A percentile compares a stretch with the other conserved stretches of the same genome.
Conservation (phyloP, 2,113 vertebrate species). For the Urocolius indicus region DNA sequence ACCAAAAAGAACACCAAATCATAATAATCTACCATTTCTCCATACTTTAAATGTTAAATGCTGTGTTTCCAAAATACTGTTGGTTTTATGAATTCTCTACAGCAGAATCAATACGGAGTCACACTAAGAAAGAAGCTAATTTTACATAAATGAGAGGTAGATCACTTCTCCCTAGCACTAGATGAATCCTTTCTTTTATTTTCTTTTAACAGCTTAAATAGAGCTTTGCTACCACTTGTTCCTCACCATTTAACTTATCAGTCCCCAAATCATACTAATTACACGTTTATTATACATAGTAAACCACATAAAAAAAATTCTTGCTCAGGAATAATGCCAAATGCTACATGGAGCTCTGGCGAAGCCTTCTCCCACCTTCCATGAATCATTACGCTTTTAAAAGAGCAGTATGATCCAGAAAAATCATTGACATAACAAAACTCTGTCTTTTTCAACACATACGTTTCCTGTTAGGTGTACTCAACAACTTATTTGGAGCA, state of each 20-base stretch:
- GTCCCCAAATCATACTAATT: conserved; percentile 63
- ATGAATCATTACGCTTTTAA: conserved; percentile 27
- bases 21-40: not conserved
- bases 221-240: conserved; percentile 46
- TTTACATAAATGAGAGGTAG: not conserved
- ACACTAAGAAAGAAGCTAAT: not conserved
- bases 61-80: not conserved
- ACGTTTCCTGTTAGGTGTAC: conserved; percentile 10
- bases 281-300: conserved; percentile 42
- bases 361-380: not conserved
- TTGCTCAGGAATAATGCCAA: conserved; percentile 58
- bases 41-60: not conserved
- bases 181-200: not conserved
- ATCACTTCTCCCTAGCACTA: not conserved
- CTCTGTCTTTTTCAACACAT: conserved; percentile 19
- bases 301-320: conserved; percentile 57
- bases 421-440: conserved; percentile 4
- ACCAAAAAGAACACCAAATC: not conserved
- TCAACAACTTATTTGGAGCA: conserved; percentile 22
- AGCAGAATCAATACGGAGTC: not conserved
- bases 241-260: conserved; percentile 55
- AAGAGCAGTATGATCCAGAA: conserved; percentile 5
- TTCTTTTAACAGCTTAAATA: conserved; percentile 23
- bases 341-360: conserved; percentile 40
- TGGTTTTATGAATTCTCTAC: not conserved